These are phyloP conservation scores for Butorides virescens DNA, from an alignment of 2,113 vertebrate species.

Conservation along the genomic window DNA sequence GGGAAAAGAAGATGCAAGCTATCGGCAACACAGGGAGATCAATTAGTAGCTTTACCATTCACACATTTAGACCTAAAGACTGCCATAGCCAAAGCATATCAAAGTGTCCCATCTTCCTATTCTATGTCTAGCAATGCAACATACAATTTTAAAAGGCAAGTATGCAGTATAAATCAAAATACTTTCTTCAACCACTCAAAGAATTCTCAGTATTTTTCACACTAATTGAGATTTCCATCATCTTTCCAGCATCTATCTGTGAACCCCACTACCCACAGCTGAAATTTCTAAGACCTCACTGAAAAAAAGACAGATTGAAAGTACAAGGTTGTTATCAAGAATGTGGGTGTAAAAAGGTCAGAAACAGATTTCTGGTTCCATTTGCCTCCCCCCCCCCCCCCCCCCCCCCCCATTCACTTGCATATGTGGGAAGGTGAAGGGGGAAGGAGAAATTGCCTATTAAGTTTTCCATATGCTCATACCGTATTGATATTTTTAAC, in stretches of 20 bases:
- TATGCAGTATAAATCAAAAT: background rate
- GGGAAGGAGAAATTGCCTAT: background rate
- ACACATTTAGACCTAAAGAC: background rate
- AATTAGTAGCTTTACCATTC: background rate
- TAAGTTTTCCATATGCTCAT: background rate
- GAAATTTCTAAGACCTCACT: background rate
- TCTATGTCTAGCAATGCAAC: background rate
- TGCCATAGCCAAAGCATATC: background rate
- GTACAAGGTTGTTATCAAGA: background rate
- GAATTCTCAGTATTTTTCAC: background rate
- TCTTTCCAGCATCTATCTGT: background rate
- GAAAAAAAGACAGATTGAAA: background rate
- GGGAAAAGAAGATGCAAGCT: background rate
- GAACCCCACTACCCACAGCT: background rate
- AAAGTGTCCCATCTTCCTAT: background rate
- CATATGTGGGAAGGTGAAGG: background rate
- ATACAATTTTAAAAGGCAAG: background rate
- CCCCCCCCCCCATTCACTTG: background rate
- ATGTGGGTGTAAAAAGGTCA: background rate
- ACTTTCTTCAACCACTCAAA: background rate
- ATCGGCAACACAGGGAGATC: background rate
- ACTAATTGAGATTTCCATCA: background rate
- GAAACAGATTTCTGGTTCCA: background rate
- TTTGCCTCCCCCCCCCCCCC: background rate
- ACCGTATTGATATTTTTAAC: background rate